A percentile compares a stretch with the other conserved stretches of the same genome.
Evolutionary conservation across 2,888 invertebrate genomes (phyloP).

Genomic region (Sphaerophoria rueppellii): DNA sequence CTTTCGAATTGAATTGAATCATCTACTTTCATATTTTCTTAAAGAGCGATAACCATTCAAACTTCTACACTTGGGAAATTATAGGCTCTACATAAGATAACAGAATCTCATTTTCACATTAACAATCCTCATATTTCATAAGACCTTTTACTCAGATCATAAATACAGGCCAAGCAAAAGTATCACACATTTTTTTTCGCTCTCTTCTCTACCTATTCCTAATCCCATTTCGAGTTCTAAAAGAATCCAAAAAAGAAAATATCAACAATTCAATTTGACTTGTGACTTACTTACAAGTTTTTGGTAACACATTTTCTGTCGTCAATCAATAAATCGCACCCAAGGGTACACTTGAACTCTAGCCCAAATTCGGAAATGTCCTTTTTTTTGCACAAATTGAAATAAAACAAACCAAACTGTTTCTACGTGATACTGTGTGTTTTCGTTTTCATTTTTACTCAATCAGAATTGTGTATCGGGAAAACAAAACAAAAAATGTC

Average conservation of each 20-base stretch:
- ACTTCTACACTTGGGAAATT: conserved; percentile 29
- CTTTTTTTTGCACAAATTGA: conserved; percentile 34
- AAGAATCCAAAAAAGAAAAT: background rate
- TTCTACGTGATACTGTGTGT: background rate
- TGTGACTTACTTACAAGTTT: conserved; percentile 48
- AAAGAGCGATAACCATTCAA: too few species aligned
- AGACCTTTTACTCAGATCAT: background rate
- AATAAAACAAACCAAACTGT: conserved; percentile 11
- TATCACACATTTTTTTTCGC: conserved; percentile 1
- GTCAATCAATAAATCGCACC: conserved; percentile 73
- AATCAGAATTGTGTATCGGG: conserved; percentile 47
- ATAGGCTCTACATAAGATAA: background rate
- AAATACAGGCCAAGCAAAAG: background rate
- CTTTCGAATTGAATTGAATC: too few species aligned
- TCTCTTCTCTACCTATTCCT: background rate
- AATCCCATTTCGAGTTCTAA: conserved; percentile 17
- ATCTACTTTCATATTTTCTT: too few species aligned
- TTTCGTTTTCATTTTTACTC: conserved; percentile 7
- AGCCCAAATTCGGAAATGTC: conserved; percentile 9
- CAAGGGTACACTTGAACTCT: conserved; percentile 38
- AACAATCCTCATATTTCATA: conserved; percentile 5
- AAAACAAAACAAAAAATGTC: conserved; percentile 45
- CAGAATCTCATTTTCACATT: conserved; percentile 13
- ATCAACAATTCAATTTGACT: conserved; percentile 34
- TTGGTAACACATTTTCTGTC: conserved; percentile 47